Base-by-base conservation (phyloP, 2,888 invertebrate genomes). In the Calliphora vomitoria region DNA sequence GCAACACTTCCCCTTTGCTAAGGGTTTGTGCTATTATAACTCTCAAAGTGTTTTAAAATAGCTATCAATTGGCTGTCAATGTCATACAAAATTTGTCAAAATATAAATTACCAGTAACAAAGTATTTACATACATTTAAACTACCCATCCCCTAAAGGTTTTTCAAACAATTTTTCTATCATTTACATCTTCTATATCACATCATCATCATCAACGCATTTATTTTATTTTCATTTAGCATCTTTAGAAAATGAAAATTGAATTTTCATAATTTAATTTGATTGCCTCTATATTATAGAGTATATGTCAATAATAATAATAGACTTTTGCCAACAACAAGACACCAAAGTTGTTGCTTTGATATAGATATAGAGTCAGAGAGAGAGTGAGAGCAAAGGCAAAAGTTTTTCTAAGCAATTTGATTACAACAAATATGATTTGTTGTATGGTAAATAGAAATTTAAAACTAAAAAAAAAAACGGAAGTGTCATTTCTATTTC, bases 191-290 rank as follows among this genome's bases (percentile, higher is more conserved):
- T 5, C 35, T 35, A 35, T 35, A 35, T 35, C 35, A 35, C 35
- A 64, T 55, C 55, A 38, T 38, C 72, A 55, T 47, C 72, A 68
- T 66, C 69, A 62, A 81, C 85, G 55, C 85, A 85, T 81, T 75
- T 80, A 78, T 82, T 78, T 82, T 62, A 78, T 79, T 83, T 79
- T 76, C 83, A 80, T 87, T 87, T 58, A 81, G 72, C 84, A 76
- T 81, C 84, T 87, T 87, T 80, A 78, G 76, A 69, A 79, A 85
- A 71, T 82, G 82, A 85, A 87, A 87, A 87, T 87, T 87, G 58
- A 87, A 85, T 87, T 87, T 85, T 87, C 85, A 87, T 87, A 87
- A 87, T 87, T 82, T 64, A 87, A 87, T 87, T 87, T 82, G 79
- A 79, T 85, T 86, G 69, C n/a, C 85, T 68, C 68, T 44, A 66